These are phyloP conservation scores for Eumaeus atala DNA, from an alignment of 1,140 invertebrate genomes.

Conservation along the genomic window DNA sequence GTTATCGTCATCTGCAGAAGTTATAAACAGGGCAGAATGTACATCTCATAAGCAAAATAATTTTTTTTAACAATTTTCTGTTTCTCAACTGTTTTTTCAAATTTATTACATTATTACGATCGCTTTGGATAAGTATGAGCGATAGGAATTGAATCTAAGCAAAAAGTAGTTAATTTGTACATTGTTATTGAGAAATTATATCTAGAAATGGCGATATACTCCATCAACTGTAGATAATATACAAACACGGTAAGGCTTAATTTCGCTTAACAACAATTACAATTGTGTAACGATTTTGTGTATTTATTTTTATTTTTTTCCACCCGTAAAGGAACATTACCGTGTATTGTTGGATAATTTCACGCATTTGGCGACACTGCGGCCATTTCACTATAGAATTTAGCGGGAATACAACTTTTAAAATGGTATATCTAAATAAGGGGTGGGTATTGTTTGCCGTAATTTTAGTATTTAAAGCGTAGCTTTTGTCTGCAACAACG, in stretches of 20 bases:
- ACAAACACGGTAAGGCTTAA: slow-evolving; percentile 23
- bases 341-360: slow-evolving; percentile 62
- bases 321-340: slow-evolving; percentile 59
- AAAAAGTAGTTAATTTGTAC: too few species aligned
- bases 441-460: slow-evolving; percentile 37
- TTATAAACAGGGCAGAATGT: neutral
- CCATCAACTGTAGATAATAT: neutral
- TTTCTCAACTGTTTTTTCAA: too few species aligned
- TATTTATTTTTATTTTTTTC: slow-evolving; percentile 34
- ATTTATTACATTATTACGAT: too few species aligned
- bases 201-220: too few species aligned
- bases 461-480: slow-evolving; percentile 46
- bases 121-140: too few species aligned
- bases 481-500: slow-evolving; percentile 29
- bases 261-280: slow-evolving; percentile 20
- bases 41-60: too few species aligned
- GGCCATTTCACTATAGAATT: slow-evolving; percentile 49
- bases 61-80: too few species aligned
- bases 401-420: slow-evolving; percentile 51
- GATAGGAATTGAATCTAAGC: too few species aligned
- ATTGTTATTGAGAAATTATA: too few species aligned
- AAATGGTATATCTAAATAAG: slow-evolving; percentile 37
- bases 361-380: slow-evolving; percentile 65
- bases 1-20: neutral
- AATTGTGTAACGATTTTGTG: slow-evolving; percentile 28